Evolutionary conservation across 2,113 vertebrate genomes (phyloP).

Genomic region (cattle (Bos taurus)): DNA sequence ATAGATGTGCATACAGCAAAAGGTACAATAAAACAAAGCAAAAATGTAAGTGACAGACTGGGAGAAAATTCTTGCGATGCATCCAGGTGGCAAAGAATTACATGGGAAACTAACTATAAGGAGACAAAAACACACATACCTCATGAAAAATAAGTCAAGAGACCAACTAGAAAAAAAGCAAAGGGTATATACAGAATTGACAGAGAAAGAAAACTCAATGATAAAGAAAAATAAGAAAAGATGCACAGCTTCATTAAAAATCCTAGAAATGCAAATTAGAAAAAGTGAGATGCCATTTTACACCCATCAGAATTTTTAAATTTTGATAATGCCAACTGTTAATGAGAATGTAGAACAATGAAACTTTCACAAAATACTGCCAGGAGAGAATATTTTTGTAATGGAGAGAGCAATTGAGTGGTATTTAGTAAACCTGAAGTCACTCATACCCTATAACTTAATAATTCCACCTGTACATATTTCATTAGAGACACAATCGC

Average conservation of each 20-base stretch:
- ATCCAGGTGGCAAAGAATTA: background rate
- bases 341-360: background rate
- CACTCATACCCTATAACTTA: background rate
- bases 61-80: background rate
- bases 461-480: background rate
- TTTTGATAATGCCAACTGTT: background rate
- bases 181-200: background rate
- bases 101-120: background rate
- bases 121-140: background rate
- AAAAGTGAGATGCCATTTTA: background rate
- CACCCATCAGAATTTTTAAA: background rate
- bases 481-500: background rate
- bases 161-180: background rate
- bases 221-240: background rate
- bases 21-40: background rate
- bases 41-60: background rate
- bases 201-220: background rate
- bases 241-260: no score
- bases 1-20: background rate
- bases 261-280: background rate
- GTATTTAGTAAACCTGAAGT: background rate
- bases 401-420: background rate
- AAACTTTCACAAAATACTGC: background rate
- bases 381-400: background rate
- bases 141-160: background rate